A percentile compares a stretch with the other conserved stretches of the same genome.
phyloP scores from a whole-genome alignment of 2,113 vertebrate species.

The Lipotes vexillifer region DNA sequence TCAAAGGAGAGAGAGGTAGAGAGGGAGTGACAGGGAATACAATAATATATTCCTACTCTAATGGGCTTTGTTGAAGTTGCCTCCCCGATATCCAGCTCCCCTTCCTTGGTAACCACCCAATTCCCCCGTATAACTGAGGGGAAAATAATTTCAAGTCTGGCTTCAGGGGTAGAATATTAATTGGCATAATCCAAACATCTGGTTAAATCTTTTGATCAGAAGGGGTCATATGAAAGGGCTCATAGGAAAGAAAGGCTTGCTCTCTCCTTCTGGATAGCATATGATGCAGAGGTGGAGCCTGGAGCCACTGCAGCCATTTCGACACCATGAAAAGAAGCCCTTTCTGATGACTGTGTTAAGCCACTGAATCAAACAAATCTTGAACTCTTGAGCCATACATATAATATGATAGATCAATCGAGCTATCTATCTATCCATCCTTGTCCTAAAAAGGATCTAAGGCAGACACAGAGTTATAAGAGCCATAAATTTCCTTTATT shows the following conservation, averaged over 20 bases:
- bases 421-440: not conserved
- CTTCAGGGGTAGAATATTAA: not conserved
- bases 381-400: not conserved
- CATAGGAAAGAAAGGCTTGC: not conserved
- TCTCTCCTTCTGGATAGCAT: not conserved
- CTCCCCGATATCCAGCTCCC: not conserved
- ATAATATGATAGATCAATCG: not conserved
- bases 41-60: not conserved
- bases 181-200: not conserved
- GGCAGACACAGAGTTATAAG: not conserved
- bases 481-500: not conserved
- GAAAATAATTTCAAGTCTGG: not conserved
- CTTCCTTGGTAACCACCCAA: not conserved
- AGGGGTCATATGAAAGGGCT: not conserved
- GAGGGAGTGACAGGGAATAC: not conserved
- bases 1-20: not conserved
- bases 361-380: not conserved
- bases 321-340: not conserved
- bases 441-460: constrained; percentile 5
- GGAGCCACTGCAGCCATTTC: not conserved
- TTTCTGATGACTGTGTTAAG: not conserved
- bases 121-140: not conserved
- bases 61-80: not conserved
- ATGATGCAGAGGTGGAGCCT: not conserved
- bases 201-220: not conserved